Percentiles rank a stretch among this genome's conserved stretches.
Evolutionary conservation across 2,113 vertebrate species (phyloP).

Genomic region (Serilophus lunatus): DNA sequence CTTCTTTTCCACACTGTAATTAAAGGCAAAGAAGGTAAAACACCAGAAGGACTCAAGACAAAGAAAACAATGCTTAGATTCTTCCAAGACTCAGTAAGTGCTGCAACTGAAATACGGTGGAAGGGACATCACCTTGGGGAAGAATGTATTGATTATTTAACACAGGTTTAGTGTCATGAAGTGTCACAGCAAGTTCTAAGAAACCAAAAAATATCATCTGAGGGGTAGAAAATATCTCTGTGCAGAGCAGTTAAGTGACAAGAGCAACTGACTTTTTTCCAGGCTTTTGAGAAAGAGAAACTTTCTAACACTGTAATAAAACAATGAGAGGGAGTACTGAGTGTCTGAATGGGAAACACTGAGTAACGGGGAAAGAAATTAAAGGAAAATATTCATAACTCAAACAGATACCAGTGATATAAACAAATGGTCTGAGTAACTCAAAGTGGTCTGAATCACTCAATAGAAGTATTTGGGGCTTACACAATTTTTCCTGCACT

Average conservation of each 20-base stretch:
- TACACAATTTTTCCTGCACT: not conserved
- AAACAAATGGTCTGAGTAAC: not conserved
- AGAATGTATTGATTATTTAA: not conserved
- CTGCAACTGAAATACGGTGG: not conserved
- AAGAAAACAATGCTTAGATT: not conserved
- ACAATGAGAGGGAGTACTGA: not conserved
- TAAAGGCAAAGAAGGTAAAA: not conserved
- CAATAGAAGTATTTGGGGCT: not conserved
- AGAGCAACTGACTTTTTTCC: not conserved
- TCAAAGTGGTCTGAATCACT: not conserved
- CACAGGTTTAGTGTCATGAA: not conserved
- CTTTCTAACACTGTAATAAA: not conserved
- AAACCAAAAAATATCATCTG: not conserved
- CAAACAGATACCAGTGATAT: not conserved
- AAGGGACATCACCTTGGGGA: not conserved
- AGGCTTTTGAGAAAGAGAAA: not conserved
- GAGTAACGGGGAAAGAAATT: not conserved
- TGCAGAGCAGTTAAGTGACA: too few relatives aligned
- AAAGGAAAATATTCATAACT: not conserved
- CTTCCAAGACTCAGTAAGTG: not conserved
- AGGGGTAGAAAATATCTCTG: too few relatives aligned
- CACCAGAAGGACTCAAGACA: not conserved
- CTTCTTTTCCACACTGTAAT: not conserved
- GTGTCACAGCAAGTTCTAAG: not conserved
- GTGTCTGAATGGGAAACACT: not conserved